Conservation (phyloP, 2,888 invertebrate genomes). For the Trichacis sp. region DNA sequence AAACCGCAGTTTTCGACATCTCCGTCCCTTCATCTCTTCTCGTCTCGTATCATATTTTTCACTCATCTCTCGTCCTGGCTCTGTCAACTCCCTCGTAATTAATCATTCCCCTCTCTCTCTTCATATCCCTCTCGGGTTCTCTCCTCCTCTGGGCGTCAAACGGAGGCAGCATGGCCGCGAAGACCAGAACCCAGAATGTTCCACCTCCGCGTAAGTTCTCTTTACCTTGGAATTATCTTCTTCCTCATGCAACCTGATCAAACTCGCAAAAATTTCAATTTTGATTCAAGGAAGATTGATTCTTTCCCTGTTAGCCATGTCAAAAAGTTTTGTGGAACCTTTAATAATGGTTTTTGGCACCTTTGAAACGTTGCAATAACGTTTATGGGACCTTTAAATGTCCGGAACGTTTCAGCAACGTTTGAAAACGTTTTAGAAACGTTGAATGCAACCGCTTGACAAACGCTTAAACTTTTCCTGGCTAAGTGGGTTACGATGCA, state of each 20-base stretch:
- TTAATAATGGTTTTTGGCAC: no score
- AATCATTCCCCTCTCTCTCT: constrained; percentile 62
- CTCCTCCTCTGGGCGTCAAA: constrained; percentile 49
- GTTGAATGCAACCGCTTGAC: no score
- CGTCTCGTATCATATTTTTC: constrained; percentile 33
- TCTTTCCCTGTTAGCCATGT: no score
- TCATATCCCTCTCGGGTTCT: constrained; percentile 24
- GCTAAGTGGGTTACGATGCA: no score
- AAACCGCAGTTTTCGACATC: constrained; percentile 34
- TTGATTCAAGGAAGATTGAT: not conserved
- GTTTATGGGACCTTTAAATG: no score
- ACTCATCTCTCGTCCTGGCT: constrained; percentile 31
- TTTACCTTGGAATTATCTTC: constrained; percentile 4
- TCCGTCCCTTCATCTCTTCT: constrained; percentile 25
- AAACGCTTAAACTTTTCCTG: no score
- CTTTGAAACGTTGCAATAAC: no score
- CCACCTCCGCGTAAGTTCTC: constrained; percentile 35
- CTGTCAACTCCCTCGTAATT: constrained; percentile 63
- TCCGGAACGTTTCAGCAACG: no score
- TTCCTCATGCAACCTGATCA: not conserved
- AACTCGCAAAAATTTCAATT: not conserved
- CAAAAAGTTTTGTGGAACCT: no score
- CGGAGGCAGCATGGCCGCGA: constrained; percentile 53
- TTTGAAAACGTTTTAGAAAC: no score
- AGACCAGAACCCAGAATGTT: constrained; percentile 45